phyloP scores from a whole-genome alignment of 1,140 invertebrate genomes.

The Danaus melanippus region DNA sequence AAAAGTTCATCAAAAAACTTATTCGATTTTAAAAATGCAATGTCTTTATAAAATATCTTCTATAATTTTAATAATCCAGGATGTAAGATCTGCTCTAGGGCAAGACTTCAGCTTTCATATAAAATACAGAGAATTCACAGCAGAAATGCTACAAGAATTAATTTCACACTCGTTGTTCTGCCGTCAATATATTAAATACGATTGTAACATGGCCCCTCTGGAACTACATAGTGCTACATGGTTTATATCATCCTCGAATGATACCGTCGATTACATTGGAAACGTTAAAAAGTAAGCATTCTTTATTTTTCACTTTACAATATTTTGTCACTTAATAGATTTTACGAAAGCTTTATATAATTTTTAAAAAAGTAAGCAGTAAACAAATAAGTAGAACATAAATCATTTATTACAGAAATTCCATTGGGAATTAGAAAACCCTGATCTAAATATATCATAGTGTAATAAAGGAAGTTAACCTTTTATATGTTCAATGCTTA shows the following conservation, averaged over 20 bases:
- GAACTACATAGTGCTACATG: constrained; percentile 91
- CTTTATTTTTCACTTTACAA: not conserved
- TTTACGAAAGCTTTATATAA: constrained; percentile 9
- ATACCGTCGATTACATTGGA: constrained; percentile 87
- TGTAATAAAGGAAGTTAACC: constrained; percentile 8
- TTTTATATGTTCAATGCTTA: constrained; percentile 7
- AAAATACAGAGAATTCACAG: constrained; percentile 89
- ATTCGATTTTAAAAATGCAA: no score
- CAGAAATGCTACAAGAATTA: constrained; percentile 90
- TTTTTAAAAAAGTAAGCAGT: not conserved
- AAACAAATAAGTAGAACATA: no score
- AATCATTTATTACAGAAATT: no score
- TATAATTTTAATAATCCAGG: constrained; percentile 42
- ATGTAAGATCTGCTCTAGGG: constrained; percentile 82
- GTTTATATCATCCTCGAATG: constrained; percentile 87
- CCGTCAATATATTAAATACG: constrained; percentile 91
- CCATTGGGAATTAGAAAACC: no score
- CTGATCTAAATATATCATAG: no score
- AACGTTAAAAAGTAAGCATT: constrained; percentile 82
- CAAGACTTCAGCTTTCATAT: constrained; percentile 88
- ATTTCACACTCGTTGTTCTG: constrained; percentile 92
- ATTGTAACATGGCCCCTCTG: constrained; percentile 90
- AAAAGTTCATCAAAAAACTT: no score
- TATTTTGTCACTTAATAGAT: constrained; percentile 4
- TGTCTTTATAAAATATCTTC: no score